Percentiles rank a stretch among this genome's conserved stretches.
These are phyloP conservation scores for Salvelinus alpinus DNA, from an alignment of 2,113 vertebrate genomes.

Conservation along the genomic window DNA sequence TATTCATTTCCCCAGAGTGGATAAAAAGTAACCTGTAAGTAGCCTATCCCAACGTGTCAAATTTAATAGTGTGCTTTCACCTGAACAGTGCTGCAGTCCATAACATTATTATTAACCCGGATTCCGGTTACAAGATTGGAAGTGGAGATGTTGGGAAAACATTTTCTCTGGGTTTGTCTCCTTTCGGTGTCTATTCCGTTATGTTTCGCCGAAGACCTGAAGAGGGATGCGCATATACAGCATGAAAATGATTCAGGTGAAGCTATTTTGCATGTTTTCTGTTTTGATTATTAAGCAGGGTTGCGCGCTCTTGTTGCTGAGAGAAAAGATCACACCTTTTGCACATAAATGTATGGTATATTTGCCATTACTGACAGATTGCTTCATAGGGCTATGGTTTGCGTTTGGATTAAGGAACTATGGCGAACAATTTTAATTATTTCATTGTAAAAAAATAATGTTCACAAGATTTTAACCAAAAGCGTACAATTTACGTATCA, in stretches of 20 bases:
- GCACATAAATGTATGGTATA: too few species aligned
- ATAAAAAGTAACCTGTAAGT: too few species aligned
- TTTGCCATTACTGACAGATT: neutral
- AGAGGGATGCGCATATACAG: slow-evolving; percentile 29
- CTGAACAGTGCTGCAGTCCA: too few species aligned
- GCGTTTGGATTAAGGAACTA: too few species aligned
- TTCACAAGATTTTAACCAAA: too few species aligned
- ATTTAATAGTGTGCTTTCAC: too few species aligned
- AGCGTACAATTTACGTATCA: too few species aligned
- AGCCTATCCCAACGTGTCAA: too few species aligned
- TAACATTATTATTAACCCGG: too few species aligned
- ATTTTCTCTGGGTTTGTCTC: slow-evolving; percentile 61
- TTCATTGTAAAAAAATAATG: too few species aligned
- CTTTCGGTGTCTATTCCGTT: slow-evolving; percentile 44
- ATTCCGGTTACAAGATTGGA: neutral
- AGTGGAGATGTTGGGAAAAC: slow-evolving; percentile 39
- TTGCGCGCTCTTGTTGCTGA: neutral
- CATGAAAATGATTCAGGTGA: slow-evolving; percentile 59
- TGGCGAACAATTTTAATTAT: too few species aligned
- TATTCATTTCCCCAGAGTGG: too few species aligned
- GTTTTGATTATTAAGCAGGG: neutral
- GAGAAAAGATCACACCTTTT: neutral
- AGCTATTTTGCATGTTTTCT: neutral
- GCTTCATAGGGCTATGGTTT: neutral
- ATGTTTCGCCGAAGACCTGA: slow-evolving; percentile 49